These are phyloP conservation scores for Acipenser ruthenus DNA, from an alignment of 2,797 vertebrate genomes.

Conservation along the genomic window DNA sequence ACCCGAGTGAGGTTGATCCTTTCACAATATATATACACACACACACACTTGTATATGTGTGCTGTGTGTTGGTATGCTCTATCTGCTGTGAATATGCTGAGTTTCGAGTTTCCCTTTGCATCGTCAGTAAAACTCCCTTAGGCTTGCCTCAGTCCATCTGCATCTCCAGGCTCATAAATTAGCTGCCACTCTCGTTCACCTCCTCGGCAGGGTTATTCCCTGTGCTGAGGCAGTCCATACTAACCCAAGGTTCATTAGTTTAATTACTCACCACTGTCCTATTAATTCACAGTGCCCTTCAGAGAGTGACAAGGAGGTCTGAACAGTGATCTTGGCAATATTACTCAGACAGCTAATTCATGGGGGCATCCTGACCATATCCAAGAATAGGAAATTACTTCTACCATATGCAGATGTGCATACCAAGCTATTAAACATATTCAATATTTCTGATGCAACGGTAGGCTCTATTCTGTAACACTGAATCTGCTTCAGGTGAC, in stretches of 20 bases:
- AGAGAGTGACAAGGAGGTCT: neutral
- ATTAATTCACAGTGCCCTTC: conserved; percentile 25
- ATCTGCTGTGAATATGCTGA: too few species aligned
- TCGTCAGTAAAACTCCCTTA: too few species aligned
- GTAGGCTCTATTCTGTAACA: too few species aligned
- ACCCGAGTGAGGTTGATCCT: too few species aligned
- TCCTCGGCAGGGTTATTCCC: conserved; percentile 3
- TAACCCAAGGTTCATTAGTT: conserved; percentile 30
- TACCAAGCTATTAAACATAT: neutral
- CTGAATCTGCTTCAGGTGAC: too few species aligned
- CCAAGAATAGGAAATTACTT: neutral
- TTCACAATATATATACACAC: too few species aligned
- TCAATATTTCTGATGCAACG: too few species aligned
- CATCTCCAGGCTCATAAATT: neutral
- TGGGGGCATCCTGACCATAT: neutral
- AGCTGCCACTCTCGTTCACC: neutral
- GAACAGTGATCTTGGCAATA: conserved; percentile 13
- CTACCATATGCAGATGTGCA: neutral
- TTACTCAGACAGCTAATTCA: neutral
- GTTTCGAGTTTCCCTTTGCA: too few species aligned
- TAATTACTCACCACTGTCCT: conserved; percentile 31
- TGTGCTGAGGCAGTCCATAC: conserved; percentile 33
- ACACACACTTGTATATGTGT: too few species aligned
- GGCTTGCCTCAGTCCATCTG: too few species aligned
- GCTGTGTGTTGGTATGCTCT: too few species aligned